Conservation (phyloP, 1,140 invertebrate species). For the Trachelipus rathkii region DNA sequence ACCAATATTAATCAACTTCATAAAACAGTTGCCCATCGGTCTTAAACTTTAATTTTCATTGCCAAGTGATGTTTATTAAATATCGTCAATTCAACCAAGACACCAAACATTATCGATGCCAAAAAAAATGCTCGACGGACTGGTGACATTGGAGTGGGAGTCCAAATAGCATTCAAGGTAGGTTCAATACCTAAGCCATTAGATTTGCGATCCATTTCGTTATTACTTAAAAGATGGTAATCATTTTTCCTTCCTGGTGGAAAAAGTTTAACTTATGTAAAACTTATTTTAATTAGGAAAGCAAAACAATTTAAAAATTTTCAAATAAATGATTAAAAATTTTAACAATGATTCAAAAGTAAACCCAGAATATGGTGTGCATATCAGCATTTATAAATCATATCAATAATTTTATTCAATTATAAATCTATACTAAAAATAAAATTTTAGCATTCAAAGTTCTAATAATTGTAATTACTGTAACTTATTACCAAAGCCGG, state of each 20-base stretch:
- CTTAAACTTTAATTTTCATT: conserved; percentile 27
- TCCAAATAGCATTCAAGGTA: conserved; percentile 36
- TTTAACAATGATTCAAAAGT: neutral
- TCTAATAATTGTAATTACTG: neutral
- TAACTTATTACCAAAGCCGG: conserved; percentile 26
- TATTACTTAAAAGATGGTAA: conserved; percentile 34
- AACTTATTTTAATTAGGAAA: neutral
- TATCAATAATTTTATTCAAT: neutral
- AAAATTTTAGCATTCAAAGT: neutral
- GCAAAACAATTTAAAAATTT: neutral
- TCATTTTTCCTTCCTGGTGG: conserved; percentile 22
- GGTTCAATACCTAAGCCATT: conserved; percentile 21
- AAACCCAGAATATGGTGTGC: too few species aligned
- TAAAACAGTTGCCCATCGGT: conserved; percentile 29
- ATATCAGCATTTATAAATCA: too few species aligned
- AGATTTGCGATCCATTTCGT: conserved; percentile 33
- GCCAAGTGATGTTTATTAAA: too few species aligned
- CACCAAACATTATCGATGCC: conserved; percentile 36
- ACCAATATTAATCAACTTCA: conserved; percentile 37
- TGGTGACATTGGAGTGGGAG: conserved; percentile 37
- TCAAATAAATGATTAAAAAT: neutral
- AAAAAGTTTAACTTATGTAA: neutral
- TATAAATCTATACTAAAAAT: neutral
- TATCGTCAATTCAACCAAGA: too few species aligned
- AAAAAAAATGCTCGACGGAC: conserved; percentile 34